Conservation (phyloP, 1,140 invertebrate species). For the Forficula auricularia region DNA sequence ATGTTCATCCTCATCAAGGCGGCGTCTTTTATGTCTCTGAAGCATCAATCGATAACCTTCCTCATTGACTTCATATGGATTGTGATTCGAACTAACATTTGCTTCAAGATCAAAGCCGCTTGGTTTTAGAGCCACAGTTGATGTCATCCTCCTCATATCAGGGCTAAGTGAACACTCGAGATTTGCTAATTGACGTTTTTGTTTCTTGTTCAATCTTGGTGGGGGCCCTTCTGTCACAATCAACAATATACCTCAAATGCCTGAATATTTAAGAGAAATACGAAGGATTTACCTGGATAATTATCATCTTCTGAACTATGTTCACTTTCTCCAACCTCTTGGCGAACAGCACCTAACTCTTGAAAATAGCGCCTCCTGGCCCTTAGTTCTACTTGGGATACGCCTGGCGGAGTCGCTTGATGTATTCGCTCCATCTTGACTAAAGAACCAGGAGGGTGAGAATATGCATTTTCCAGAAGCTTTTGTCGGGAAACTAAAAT, state of each 20-base stretch:
- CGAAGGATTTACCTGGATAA: conserved; percentile 29
- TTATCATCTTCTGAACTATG: conserved; percentile 52
- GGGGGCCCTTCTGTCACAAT: conserved; percentile 33
- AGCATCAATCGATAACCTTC: conserved; percentile 50
- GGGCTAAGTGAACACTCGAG: conserved; percentile 28
- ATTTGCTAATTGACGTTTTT: conserved; percentile 24
- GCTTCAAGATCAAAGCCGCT: conserved; percentile 28
- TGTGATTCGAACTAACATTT: conserved; percentile 24
- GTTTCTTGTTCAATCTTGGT: conserved; percentile 30
- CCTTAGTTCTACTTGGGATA: conserved; percentile 27
- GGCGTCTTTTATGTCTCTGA: conserved; percentile 40
- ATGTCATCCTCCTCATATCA: conserved; percentile 29
- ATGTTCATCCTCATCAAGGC: conserved; percentile 35
- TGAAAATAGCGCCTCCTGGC: conserved; percentile 35
- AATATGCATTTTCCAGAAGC: conserved; percentile 36
- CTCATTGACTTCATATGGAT: conserved; percentile 42
- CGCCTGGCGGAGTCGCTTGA: conserved; percentile 27
- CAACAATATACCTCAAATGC: conserved; percentile 4
- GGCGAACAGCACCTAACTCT: conserved; percentile 30
- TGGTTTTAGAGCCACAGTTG: conserved; percentile 27
- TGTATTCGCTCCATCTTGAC: conserved; percentile 21
- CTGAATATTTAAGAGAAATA: not conserved
- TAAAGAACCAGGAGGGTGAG: conserved; percentile 30
- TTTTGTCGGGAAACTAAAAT: conserved; percentile 49
- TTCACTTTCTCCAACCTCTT: conserved; percentile 41